Conservation (phyloP, 2,888 invertebrate species). For the Pollenia angustigena region DNA sequence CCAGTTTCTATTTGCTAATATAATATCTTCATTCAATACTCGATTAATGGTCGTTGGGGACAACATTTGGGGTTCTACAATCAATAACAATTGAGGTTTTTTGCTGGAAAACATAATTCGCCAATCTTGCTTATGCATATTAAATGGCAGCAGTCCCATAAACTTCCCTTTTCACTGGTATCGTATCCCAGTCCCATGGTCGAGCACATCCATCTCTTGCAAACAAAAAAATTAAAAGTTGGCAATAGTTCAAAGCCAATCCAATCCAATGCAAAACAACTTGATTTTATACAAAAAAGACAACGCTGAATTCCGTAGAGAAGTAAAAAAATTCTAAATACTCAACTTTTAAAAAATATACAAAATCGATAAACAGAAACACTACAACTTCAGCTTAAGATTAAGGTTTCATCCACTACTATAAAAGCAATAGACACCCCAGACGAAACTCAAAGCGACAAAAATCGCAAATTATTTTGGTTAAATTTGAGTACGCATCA, state of each 20-base stretch:
- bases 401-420: not conserved
- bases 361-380: not conserved
- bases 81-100: not conserved
- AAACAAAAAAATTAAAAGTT: constrained; percentile 20
- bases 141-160: not conserved
- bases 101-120: not conserved
- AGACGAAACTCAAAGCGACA: not conserved
- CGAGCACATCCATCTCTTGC: not conserved
- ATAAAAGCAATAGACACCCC: constrained; percentile 2
- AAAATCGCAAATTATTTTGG: constrained; percentile 16
- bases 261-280: not conserved
- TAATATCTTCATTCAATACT: constrained; percentile 1
- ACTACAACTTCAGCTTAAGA: constrained; percentile 17
- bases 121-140: not conserved
- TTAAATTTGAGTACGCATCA: not conserved
- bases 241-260: constrained; percentile 1
- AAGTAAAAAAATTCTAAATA: too few species aligned
- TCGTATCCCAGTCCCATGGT: too few species aligned
- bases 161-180: too few species aligned
- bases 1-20: too few species aligned
- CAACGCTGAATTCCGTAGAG: too few species aligned
- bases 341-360: too few species aligned
- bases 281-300: too few species aligned
- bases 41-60: not conserved
- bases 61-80: constrained; percentile 1